Percentiles rank a stretch among this genome's conserved stretches.
These are phyloP conservation scores for Actinostola sp. DNA, from an alignment of 92 coral and sea anemone genomes.

Conservation along the genomic window DNA sequence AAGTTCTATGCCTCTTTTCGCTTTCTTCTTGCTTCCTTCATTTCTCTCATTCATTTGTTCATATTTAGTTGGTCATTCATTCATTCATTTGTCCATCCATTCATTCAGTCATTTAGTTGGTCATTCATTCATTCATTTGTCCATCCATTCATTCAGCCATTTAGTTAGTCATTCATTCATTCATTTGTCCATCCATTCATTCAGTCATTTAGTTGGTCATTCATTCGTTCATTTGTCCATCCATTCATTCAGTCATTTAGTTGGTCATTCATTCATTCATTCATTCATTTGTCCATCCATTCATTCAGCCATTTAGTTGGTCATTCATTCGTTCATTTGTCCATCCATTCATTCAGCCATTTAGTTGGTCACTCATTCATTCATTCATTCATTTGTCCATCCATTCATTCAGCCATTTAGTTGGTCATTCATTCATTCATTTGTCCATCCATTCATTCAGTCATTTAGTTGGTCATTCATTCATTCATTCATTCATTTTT, in stretches of 20 bases:
- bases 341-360: background rate
- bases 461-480: background rate
- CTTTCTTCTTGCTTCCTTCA: background rate
- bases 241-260: too few relatives aligned
- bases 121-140: background rate
- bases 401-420: background rate
- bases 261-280: background rate
- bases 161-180: background rate
- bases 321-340: background rate
- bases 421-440: background rate
- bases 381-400: background rate
- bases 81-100: slow-evolving; percentile 1
- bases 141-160: background rate
- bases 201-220: too few relatives aligned
- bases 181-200: background rate
- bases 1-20: background rate
- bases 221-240: too few relatives aligned
- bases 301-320: too few relatives aligned
- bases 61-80: background rate
- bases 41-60: background rate
- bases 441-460: too few relatives aligned
- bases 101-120: too few relatives aligned
- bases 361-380: background rate
- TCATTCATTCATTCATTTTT: background rate
- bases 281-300: background rate